Evolutionary conservation across 2,888 invertebrate genomes (phyloP), one percentile per base, ranked within the genome.

Genomic region (Folsomia candida): DNA sequence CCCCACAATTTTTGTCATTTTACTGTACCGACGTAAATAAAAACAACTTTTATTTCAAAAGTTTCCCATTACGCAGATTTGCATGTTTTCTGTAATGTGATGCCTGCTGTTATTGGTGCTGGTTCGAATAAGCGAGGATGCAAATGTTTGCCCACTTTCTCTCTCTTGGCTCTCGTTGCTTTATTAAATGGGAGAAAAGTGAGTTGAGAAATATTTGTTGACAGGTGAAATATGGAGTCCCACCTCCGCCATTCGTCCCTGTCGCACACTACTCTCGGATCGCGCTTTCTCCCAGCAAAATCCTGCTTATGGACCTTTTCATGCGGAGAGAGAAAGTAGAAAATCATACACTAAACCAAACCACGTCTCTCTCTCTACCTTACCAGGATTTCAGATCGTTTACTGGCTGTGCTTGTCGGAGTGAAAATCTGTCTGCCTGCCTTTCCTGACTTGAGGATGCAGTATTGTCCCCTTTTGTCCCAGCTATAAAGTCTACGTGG

Each of bases 191-290:
- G 37, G 14, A 37, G 37, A 37, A 37, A 37, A 37, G 37, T 37
- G 37, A 37, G 37, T 9, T 9, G 37, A 37, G 37, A 37, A 37
- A 37, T 22, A 4, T 54, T 54, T 26, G 61, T 28, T 61, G 61
- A 61, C 61, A 61, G 61, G 61, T 61, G 59, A 59, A 25, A 59
- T 59, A 59, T 59, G 20, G 59, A 59, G 25, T n/a, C 28, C 59
- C 22, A 25, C 20, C 57, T 57, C 24, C 57, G 4, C n/a, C 57
- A 57, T 22, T n/a, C n/a, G 37, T 37, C 37, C 37, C 37, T 37
- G 37, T 37, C 37, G 37, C 37, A n/a, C n/a, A n/a, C n/a, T n/a
- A n/a, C n/a, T n/a, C n/a, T n/a, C n/a, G n/a, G n/a, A n/a, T n/a
- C n/a, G n/a, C n/a, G n/a, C 37, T 37, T 14, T 37, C 37, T 37